Percentiles rank a stretch among this genome's conserved stretches.
These are phyloP conservation scores for Elanus axillaris DNA, from an alignment of 2,113 vertebrate genomes.

Conservation along the genomic window DNA sequence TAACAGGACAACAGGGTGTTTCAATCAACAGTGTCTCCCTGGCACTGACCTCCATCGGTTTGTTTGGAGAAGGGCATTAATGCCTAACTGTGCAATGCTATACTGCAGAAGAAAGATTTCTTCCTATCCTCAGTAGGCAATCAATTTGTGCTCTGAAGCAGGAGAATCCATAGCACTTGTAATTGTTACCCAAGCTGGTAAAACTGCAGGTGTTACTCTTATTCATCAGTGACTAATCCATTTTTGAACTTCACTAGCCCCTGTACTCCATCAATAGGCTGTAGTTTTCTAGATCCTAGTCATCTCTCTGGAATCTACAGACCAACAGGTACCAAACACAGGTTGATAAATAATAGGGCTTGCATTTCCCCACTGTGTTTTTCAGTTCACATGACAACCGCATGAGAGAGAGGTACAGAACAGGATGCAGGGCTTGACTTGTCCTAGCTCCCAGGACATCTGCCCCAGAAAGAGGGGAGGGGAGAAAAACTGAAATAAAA, in stretches of 20 bases:
- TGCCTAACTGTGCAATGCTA: neutral
- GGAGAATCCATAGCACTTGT: neutral
- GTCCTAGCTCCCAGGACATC: neutral
- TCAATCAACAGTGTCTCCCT: neutral
- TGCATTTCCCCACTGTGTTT: neutral
- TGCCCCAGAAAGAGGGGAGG: neutral
- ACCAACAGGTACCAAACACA: slow-evolving; percentile 15
- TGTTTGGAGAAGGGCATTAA: neutral
- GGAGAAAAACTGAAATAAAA: neutral
- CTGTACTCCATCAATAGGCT: neutral
- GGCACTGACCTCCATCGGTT: neutral
- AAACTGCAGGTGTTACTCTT: slow-evolving; percentile 33
- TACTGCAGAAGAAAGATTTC: neutral
- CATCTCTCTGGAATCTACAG: slow-evolving; percentile 5
- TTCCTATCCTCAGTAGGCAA: neutral
- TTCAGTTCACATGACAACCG: neutral
- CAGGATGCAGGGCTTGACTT: slow-evolving; percentile 5
- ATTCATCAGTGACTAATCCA: slow-evolving; percentile 34
- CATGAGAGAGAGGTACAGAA: neutral
- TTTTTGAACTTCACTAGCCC: slow-evolving; percentile 15
- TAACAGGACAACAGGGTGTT: neutral
- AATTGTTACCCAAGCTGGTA: slow-evolving; percentile 3
- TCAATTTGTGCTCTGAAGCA: neutral
- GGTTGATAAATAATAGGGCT: slow-evolving; percentile 40
- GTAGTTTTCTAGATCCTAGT: slow-evolving; percentile 17